Base-by-base conservation (phyloP, 2,888 invertebrate genomes). In the Eurytoma adleriae region DNA sequence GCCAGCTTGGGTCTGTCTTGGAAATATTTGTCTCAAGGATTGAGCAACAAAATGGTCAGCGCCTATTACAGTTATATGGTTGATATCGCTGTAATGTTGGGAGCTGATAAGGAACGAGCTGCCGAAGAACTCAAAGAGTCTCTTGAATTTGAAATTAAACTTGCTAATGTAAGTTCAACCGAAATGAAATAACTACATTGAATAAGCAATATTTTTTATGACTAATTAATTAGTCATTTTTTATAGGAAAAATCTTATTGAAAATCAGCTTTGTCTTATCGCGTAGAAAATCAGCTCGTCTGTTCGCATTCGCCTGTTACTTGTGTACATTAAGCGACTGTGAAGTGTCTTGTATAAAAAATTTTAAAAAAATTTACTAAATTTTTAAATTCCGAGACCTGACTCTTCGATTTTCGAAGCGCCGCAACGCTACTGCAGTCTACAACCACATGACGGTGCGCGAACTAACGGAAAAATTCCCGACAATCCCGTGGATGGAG, bases 361-460 rank as follows among this genome's bases (percentile, higher is more conserved):
- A n/a, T n/a, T n/a, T n/a, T n/a, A n/a, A n/a, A n/a, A n/a, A n/a
- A n/a, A n/a, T n/a, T n/a, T n/a, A n/a, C n/a, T n/a, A n/a, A n/a
- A n/a, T n/a, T n/a, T n/a, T 30, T n/a, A n/a, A n/a, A n/a, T n/a
- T n/a, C n/a, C n/a, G n/a, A n/a, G n/a, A n/a, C n/a, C n/a, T n/a
- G n/a, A n/a, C n/a, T n/a, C n/a, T n/a, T n/a, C n/a, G n/a, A n/a
- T n/a, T n/a, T n/a, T 27, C 5, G 89, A 96, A 98, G 91, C 94
- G 98, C 64, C 94, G 98, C 83, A 80, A 98, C 89, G 96, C 97
- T 10, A 95, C 96, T 4, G 95, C 95, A 84, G 92, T 98, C n/a
- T 98, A 98, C 92, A 98, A 98, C 87, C 96, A 97, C 10, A 97
- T 96, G 94, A 96, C 95, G 0, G 92, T 98, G n/a, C 90, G 91